These are phyloP conservation scores for Petaurus breviceps DNA, from an alignment of 2,113 vertebrate genomes.

Conservation along the genomic window DNA sequence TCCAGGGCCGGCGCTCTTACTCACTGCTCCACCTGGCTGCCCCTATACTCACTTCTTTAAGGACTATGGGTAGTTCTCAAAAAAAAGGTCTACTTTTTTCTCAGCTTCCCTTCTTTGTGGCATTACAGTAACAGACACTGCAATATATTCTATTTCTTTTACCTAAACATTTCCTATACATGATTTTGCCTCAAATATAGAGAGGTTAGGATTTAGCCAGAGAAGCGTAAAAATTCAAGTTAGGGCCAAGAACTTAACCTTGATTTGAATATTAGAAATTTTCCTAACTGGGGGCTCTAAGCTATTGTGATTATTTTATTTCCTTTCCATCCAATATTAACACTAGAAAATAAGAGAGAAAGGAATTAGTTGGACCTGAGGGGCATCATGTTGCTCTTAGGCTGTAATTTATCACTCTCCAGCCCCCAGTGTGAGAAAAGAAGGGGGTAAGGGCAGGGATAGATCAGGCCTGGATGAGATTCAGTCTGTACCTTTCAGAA, in stretches of 20 bases:
- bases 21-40: no score
- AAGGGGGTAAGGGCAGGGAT: neutral
- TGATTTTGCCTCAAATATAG: neutral
- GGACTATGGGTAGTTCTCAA: neutral
- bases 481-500: neutral
- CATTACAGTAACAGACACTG: neutral
- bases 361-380: neutral
- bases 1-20: no score
- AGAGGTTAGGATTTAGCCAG: neutral
- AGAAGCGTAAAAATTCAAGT: neutral
- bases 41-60: neutral
- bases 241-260: neutral
- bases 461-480: neutral
- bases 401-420: neutral
- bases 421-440: neutral
- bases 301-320: neutral
- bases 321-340: neutral
- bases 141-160: neutral
- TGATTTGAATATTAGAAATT: neutral
- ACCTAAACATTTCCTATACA: neutral
- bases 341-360: neutral
- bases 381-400: neutral
- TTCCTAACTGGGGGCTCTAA: neutral
- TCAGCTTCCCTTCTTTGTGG: neutral
- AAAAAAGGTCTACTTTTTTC: neutral